A percentile compares a stretch with the other conserved stretches of the same genome.
These are phyloP conservation scores for Drosophila tristis DNA, from an alignment of 1,140 invertebrate genomes.

Conservation along the genomic window DNA sequence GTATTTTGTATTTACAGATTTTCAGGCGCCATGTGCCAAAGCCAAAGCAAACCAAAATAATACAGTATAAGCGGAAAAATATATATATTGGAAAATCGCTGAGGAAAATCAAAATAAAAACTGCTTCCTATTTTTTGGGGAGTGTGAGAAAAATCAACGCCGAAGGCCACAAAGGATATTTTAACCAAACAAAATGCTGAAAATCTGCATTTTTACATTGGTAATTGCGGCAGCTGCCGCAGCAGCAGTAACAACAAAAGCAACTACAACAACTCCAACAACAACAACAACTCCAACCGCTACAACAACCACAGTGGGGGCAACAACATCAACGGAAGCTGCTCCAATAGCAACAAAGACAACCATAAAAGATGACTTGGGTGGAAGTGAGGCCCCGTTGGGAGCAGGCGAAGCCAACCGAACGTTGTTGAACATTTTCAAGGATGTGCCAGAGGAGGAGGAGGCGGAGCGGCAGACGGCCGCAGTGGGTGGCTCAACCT, in stretches of 20 bases:
- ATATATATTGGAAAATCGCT: conserved; percentile 4
- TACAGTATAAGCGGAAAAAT: conserved; percentile 16
- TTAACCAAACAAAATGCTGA: conserved; percentile 60
- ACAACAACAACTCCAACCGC: conserved; percentile 13
- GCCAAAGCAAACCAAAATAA: conserved; percentile 22
- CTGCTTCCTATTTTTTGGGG: background rate
- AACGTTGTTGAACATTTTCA: conserved; percentile 32
- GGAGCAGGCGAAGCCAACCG: conserved; percentile 36
- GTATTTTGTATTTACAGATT: conserved; percentile 29
- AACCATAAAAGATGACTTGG: conserved; percentile 62
- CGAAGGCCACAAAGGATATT: conserved; percentile 6
- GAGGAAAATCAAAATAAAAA: conserved; percentile 14
- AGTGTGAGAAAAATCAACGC: conserved; percentile 1
- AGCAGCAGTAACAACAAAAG: conserved; percentile 25
- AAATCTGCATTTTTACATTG: conserved; percentile 78
- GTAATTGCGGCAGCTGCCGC: conserved; percentile 59
- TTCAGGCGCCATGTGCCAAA: conserved; percentile 41
- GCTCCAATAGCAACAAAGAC: conserved; percentile 14
- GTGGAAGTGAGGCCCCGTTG: conserved; percentile 39
- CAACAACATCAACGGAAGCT: background rate
- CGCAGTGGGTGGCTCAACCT: conserved; percentile 49
- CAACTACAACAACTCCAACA: conserved; percentile 13
- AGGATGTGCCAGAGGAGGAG: conserved; percentile 23
- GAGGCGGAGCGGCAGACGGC: conserved; percentile 21
- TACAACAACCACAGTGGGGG: background rate